Conservation (phyloP, 2,797 vertebrate genomes). For the Anabacerthia variegaticeps region DNA sequence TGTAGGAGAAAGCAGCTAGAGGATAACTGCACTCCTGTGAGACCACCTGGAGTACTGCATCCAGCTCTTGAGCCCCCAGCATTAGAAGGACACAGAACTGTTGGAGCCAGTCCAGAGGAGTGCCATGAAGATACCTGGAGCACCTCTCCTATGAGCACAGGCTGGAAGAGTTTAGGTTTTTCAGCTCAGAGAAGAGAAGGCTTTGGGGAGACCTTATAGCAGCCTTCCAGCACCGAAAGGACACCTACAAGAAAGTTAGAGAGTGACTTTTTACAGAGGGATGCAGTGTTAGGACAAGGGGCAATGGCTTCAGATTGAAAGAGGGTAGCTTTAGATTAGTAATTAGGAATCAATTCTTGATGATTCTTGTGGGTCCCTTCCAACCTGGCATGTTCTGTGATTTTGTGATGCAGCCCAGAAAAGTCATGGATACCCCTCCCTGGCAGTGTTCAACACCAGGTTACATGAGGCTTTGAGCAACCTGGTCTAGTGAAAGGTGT, state of each 20-base stretch:
- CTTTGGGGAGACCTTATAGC: fast-evolving
- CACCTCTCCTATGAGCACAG: not conserved
- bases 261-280: not conserved
- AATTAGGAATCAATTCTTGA: not conserved
- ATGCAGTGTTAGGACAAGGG: not conserved
- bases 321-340: not conserved
- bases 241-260: not conserved
- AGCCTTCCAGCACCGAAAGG: not conserved
- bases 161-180: not conserved
- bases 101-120: not conserved
- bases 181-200: not conserved
- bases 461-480: not conserved
- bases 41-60: not conserved
- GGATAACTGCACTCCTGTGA: no score
- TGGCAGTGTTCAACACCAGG: not conserved
- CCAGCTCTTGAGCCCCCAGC: not conserved
- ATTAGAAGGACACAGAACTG: not conserved
- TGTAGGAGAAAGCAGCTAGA: not conserved
- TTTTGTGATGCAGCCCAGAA: not conserved
- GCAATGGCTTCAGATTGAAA: not conserved
- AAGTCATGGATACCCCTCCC: not conserved
- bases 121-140: not conserved
- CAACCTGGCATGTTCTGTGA: not conserved
- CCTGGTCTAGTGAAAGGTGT: not conserved
- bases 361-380: not conserved